Percentiles rank a stretch among this genome's conserved stretches.
Conservation (phyloP, 2,888 invertebrate species). For the Terebella lapidaria region DNA sequence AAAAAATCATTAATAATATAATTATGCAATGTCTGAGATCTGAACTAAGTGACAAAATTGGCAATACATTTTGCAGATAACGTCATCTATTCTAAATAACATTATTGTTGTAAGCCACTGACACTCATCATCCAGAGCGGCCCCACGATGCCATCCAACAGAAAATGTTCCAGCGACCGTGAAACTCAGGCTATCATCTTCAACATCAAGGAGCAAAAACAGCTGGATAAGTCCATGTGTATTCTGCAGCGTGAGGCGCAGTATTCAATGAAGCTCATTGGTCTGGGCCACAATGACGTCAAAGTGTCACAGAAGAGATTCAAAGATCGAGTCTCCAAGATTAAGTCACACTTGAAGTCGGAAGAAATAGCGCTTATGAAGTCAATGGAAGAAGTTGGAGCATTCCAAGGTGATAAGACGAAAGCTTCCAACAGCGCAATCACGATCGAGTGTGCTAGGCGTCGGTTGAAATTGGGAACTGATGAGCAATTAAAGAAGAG, state of each 20-base stretch:
- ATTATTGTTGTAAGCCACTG: too few species aligned
- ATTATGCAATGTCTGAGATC: too few species aligned
- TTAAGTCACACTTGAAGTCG: slow-evolving; percentile 34
- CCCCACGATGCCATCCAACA: background rate
- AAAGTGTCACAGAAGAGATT: slow-evolving; percentile 35
- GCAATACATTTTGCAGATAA: too few species aligned
- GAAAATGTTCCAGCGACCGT: slow-evolving; percentile 6
- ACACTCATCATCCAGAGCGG: too few species aligned
- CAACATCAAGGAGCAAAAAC: slow-evolving; percentile 41
- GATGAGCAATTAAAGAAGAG: background rate
- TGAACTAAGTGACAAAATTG: too few species aligned
- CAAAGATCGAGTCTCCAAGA: slow-evolving; percentile 37
- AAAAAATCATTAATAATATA: too few species aligned
- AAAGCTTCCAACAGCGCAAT: background rate
- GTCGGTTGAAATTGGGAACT: background rate
- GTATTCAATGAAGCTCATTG: slow-evolving; percentile 38
- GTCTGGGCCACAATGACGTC: slow-evolving; percentile 36
- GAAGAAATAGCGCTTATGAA: slow-evolving; percentile 36
- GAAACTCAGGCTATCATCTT: slow-evolving; percentile 35
- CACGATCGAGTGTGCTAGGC: background rate
- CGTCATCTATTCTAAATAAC: too few species aligned
- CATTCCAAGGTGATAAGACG: background rate
- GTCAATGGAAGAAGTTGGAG: slow-evolving; percentile 32
- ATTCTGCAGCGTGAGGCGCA: slow-evolving; percentile 34
- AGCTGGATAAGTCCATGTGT: slow-evolving; percentile 37